Evolutionary conservation across 2,113 vertebrate species (phyloP), one percentile per base, ranked within the genome.

Genomic region (Nannobrachium achirus): DNA sequence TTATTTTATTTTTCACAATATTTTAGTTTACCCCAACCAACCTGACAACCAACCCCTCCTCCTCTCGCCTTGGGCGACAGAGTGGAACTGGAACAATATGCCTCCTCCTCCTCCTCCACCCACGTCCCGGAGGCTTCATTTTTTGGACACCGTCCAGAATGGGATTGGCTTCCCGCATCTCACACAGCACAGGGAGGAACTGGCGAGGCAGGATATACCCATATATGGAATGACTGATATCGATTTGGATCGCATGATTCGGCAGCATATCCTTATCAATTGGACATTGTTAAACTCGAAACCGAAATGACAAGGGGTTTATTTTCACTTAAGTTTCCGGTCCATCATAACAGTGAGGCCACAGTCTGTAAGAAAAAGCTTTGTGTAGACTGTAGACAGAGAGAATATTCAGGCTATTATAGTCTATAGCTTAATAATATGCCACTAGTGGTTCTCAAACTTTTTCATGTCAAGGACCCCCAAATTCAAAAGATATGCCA

Each of bases 141-240:
- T 74, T 92, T 74, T 92, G 92, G 91, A 91, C 40, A 59, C 13
- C 20, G 2, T 82, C 91, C 91, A 87, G 79, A 46, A 73, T 72
- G 88, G 91, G 92, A 91, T 79, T 33, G 89, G 86, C 84, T 91
- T 93, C 90, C 91, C 89, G 86, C 77, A 88, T 73, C 79, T 78
- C 69, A 69, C n/a, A n/a, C n/a, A n/a, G n/a, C n/a, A n/a, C 62
- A 71, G 64, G 76, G 74, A 88, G 89, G 89, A 89, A 90, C 78
- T 53, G 83, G 78, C 80, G 79, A 51, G 61, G 57, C 81, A 62
- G 81, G 82, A 83, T 86, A 83, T 86, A 84, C 41, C 91, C 92
- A 87, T 89, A 93, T 91, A 92, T 83, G 92, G 90, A 60, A 66
- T 6, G 65, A 14, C 16, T 68, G 13, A 66, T 79, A 82, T 84